Evolutionary conservation across 2,888 invertebrate species (phyloP).

Genomic region (Carpatolechia fugitivella): DNA sequence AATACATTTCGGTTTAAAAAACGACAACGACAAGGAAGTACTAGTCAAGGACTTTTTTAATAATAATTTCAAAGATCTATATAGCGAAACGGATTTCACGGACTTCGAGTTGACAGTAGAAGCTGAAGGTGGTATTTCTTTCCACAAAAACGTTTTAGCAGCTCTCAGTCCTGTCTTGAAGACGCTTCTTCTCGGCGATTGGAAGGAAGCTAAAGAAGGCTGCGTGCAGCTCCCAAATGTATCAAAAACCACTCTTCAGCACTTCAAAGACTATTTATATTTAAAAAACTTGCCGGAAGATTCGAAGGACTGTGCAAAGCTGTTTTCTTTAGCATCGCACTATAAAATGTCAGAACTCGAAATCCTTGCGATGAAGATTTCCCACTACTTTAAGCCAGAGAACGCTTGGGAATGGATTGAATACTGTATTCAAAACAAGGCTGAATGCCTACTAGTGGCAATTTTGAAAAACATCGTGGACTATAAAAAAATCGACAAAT

Average conservation of each 20-base stretch:
- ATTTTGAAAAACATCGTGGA: background rate
- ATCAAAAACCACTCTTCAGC: background rate
- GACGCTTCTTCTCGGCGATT: background rate
- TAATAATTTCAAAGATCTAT: background rate
- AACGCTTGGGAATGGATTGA: background rate
- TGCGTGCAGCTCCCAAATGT: background rate
- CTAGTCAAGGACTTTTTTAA: too few species aligned
- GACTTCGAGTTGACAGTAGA: background rate
- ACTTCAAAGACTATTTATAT: background rate
- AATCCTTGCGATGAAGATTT: background rate
- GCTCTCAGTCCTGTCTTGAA: background rate
- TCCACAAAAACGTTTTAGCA: background rate
- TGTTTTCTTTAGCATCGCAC: background rate
- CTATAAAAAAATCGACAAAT: background rate
- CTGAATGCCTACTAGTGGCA: background rate
- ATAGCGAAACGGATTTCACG: background rate
- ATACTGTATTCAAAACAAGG: background rate
- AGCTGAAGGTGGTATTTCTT: background rate
- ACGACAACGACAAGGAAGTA: background rate
- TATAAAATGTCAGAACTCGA: background rate
- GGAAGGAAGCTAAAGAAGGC: background rate
- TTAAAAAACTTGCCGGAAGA: background rate
- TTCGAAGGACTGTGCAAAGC: background rate
- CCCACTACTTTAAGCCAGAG: background rate
- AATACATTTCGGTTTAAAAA: background rate